Conservation (phyloP, 2,888 invertebrate genomes). For the Fragum fragum region DNA sequence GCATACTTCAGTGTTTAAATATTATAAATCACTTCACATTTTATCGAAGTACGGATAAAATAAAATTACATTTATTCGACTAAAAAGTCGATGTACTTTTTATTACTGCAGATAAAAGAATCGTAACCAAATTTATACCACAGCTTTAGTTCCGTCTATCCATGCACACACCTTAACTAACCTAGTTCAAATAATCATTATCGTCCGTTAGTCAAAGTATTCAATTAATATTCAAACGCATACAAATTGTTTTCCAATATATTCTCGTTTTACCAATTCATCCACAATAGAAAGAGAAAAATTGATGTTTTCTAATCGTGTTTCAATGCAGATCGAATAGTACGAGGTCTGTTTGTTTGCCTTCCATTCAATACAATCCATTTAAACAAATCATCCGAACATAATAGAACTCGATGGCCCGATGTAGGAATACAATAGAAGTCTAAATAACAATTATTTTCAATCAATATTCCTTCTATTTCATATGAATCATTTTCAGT, state of each 20-base stretch:
- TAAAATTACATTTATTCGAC: too few relatives aligned
- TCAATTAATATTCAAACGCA: constrained; percentile 6
- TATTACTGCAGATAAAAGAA: too few relatives aligned
- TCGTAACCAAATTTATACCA: too few relatives aligned
- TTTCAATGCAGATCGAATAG: neutral
- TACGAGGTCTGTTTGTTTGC: neutral
- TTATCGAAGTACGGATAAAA: too few relatives aligned
- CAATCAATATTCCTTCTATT: constrained; percentile 12
- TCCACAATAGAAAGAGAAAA: neutral
- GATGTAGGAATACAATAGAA: constrained; percentile 12
- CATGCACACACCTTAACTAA: too few relatives aligned
- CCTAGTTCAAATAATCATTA: neutral
- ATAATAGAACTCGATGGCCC: constrained; percentile 10
- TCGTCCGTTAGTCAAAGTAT: neutral
- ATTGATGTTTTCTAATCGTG: neutral
- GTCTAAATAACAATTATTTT: constrained; percentile 13
- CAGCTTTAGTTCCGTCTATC: too few relatives aligned
- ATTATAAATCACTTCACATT: too few relatives aligned
- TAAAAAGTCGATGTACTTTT: too few relatives aligned
- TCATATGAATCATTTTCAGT: constrained; percentile 21
- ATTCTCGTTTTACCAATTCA: constrained; percentile 3
- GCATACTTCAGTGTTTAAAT: too few relatives aligned
- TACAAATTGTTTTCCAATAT: constrained; percentile 3
- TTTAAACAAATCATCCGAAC: constrained; percentile 10
- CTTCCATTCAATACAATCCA: constrained; percentile 16